Conservation (phyloP, 2,113 vertebrate species). For the Pomatorhinus ruficollis region DNA sequence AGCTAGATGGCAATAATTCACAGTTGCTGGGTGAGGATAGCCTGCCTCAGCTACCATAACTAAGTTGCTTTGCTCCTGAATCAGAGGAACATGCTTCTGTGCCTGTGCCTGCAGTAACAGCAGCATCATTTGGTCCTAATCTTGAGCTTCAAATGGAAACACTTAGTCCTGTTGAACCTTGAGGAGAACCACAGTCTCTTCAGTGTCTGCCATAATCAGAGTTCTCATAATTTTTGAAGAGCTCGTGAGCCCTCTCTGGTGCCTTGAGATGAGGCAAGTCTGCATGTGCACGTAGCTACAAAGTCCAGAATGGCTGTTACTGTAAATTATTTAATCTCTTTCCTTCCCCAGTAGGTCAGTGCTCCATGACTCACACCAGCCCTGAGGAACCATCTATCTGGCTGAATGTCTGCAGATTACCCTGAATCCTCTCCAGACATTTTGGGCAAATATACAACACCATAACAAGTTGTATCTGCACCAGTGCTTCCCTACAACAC, state of each 20-base stretch:
- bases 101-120: background rate
- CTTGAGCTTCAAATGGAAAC: background rate
- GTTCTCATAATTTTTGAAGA: background rate
- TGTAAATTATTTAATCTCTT: constrained; percentile 43
- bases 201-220: background rate
- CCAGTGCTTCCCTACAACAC: background rate
- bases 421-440: background rate
- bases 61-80: background rate
- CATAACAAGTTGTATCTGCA: background rate
- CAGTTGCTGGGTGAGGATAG: background rate
- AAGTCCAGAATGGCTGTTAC: constrained; percentile 4
- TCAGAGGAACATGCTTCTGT: background rate
- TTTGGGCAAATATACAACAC: background rate
- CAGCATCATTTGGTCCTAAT: background rate
- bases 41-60: constrained; percentile 1
- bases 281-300: background rate
- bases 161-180: background rate
- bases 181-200: background rate
- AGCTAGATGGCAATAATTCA: constrained; percentile 14
- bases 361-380: constrained; percentile 26
- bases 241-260: background rate
- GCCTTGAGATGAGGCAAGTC: constrained; percentile 4
- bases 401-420: constrained; percentile 1
- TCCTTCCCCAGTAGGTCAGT: background rate
- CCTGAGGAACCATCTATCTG: background rate